A percentile compares a stretch with the other conserved stretches of the same genome.
Conservation (phyloP, 2,797 vertebrate species). For the Benthosema pterotum region DNA sequence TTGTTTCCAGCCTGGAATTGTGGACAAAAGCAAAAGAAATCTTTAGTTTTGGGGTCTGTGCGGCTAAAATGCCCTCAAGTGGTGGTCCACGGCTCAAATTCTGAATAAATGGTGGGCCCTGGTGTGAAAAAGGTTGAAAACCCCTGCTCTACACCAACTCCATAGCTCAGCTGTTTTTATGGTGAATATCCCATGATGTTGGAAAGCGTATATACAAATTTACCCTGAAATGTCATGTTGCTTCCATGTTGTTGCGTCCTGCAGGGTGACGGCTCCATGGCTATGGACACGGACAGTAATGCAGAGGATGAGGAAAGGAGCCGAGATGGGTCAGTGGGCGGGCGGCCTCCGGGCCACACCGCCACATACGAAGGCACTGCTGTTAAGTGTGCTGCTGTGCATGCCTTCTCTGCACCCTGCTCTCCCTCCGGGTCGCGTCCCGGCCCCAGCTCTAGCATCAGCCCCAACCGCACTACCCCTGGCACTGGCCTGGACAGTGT, state of each 20-base stretch:
- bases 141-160: too few species aligned
- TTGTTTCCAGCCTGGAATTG: too few species aligned
- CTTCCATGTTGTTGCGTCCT: constrained; percentile 20
- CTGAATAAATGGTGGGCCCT: too few species aligned
- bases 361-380: constrained; percentile 31
- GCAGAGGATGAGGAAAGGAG: constrained; percentile 78
- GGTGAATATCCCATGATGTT: background rate
- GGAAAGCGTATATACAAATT: background rate
- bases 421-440: constrained; percentile 71
- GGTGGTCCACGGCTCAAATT: too few species aligned
- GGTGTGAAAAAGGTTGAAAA: too few species aligned
- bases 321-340: constrained; percentile 65
- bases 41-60: too few species aligned
- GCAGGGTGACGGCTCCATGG: constrained; percentile 76
- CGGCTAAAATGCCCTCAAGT: too few species aligned
- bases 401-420: constrained; percentile 70
- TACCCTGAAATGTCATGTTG: background rate
- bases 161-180: too few species aligned
- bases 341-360: constrained; percentile 54
- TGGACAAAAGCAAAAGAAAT: too few species aligned
- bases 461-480: constrained; percentile 36
- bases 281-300: constrained; percentile 81
- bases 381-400: constrained; percentile 41
- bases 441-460: constrained; percentile 47
- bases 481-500: constrained; percentile 58